Evolutionary conservation across 2,888 invertebrate species (phyloP), one percentile per base, ranked within the genome.

Genomic region (Colletes collaris): DNA sequence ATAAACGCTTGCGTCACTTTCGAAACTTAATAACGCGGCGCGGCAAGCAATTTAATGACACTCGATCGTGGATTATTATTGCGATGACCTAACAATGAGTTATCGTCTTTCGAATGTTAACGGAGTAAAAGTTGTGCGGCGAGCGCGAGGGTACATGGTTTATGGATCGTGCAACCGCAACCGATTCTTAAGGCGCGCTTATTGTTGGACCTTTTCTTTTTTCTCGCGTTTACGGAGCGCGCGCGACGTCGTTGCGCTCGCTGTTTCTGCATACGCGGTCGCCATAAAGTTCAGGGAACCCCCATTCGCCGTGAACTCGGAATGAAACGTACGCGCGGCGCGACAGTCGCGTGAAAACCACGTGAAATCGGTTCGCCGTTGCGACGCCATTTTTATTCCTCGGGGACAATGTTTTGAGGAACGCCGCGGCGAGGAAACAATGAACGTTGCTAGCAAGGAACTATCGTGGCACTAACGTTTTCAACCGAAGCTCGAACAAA

Each of bases 51-150:
- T 62, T 79, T 75, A 76, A 67, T 50, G 82, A 86, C 79, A 71
- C 74, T 49, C 72, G 65, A 75, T 76, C 82, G 64, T 60, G 58
- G 62, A 62, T 78, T 82, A 86, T 84, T 79, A 79, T 79, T 74
- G 75, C 73, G 77, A 82, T 81, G 73, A 80, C 53, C 84, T 68
- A 84, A 84, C 77, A 69, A 76, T 71, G 73, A 86, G 72, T 79
- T 79, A 82, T 79, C 79, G 76, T 58, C 72, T 74, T 56, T 66
- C 74, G 72, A 75, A 74, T 67, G 70, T 63, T 69, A 76, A 71
- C 62, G 58, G 75, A 69, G 69, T 72, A 71, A 60, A 58, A 63
- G 71, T 63, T 67, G 40, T 53, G 40, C 44, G 60, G 50, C 37
- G 7, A 44, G 11, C 62, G 55, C 62, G 55, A 63, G 52, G 79